A percentile compares a stretch with the other conserved stretches of the same genome.
Conservation (phyloP, 2,113 vertebrate genomes). For the Benitochromis conjunctus region DNA sequence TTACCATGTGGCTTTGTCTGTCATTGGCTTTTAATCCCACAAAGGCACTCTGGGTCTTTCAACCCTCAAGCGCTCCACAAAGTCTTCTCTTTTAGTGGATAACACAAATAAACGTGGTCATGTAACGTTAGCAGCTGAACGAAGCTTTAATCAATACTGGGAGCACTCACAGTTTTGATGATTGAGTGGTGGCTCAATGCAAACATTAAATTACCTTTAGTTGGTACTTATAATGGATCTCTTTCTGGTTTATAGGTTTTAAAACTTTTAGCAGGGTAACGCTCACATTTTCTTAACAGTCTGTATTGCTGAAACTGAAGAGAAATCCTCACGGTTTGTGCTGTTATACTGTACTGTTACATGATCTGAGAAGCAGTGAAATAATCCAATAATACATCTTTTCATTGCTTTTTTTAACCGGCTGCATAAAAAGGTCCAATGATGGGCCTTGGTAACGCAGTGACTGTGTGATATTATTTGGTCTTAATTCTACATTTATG, state of each 20-base stretch:
- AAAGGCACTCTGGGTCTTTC: conserved; percentile 39
- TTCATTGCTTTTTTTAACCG: not conserved
- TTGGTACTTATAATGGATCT: not conserved
- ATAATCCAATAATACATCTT: not conserved
- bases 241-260: not conserved
- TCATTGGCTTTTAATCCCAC: conserved; percentile 27
- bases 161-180: not conserved
- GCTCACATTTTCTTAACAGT: not conserved
- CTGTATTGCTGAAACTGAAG: not conserved
- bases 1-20: not conserved
- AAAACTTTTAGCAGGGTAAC: accelerated
- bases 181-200: not conserved
- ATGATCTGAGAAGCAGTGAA: not conserved
- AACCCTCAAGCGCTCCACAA: not conserved
- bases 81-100: not conserved
- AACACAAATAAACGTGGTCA: conserved; percentile 14
- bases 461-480: not conserved
- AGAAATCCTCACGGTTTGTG: not conserved
- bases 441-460: not conserved
- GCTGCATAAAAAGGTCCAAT: not conserved
- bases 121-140: not conserved
- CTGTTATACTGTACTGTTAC: not conserved
- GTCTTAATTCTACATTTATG: not conserved
- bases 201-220: not conserved
- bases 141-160: not conserved